Base-by-base conservation (phyloP, 2,888 invertebrate species). In the Agrypnus murinus region DNA sequence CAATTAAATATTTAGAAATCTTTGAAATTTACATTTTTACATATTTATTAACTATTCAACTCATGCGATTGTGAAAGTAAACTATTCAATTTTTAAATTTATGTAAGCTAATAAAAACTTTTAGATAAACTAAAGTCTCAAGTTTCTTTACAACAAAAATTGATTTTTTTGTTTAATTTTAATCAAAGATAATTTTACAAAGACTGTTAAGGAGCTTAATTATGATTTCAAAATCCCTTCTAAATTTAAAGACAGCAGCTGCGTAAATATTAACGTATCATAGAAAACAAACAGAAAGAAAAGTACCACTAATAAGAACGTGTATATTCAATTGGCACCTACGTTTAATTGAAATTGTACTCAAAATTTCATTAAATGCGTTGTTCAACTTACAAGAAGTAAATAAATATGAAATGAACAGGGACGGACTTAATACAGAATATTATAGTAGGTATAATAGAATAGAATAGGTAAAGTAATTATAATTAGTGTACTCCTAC, bases 241-340 rank as follows among this genome's bases (percentile, higher is more conserved):
- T 19, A 25, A 17, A 25, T 46, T 46, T 17, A 19, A 25, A 17
- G 19, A 17, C 46, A n/a, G 46, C 45, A 46, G 46, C 46, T 46
- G 46, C 46, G 46, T 46, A 46, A 46, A 46, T 46, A 46, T 46
- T 25, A 46, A 25, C 46, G 25, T 46, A 46, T 46, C 46, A 46
- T 25, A 25, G 19, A 46, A 17, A 3, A 46, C 46, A 46, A 46
- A 46, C 25, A 46, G 19, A 19, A 46, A 25, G 46, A n/a, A 25
- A 46, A 19, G 46, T 46, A 25, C 9, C 19, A 46, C 25, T 46
- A 46, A 46, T 46, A 46, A 25, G 25, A 46, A 25, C 19, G 46
- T 25, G 25, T 46, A 19, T 46, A 10, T 46, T 46, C 19, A 46
- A 46, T 46, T 46, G 46, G 25, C 46, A 46, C 46, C 46, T 46